A percentile compares a stretch with the other conserved stretches of the same genome.
phyloP scores from a whole-genome alignment of 2,797 vertebrate species.

The Aulostomus chinensis region DNA sequence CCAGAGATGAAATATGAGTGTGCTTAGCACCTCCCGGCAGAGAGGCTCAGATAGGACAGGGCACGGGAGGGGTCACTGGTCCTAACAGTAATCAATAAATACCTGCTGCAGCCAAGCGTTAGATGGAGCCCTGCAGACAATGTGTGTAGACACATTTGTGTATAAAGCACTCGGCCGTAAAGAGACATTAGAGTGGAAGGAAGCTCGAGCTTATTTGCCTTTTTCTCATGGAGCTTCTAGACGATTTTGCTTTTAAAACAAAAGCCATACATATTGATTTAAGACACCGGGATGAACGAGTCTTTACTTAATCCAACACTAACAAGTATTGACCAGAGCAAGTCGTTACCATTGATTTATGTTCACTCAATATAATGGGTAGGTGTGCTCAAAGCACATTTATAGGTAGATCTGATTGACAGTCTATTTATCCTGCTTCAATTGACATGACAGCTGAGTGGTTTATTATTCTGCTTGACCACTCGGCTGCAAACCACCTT shows the following conservation, averaged over 20 bases:
- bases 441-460: conserved; percentile 70
- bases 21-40: conserved; percentile 49
- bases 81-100: conserved; percentile 86
- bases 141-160: conserved; percentile 57
- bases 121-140: conserved; percentile 48
- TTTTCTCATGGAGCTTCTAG: conserved; percentile 48
- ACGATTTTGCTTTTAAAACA: conserved; percentile 61
- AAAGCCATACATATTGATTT: conserved; percentile 66
- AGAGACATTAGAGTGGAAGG: conserved; percentile 48
- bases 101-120: conserved; percentile 79
- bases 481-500: conserved; percentile 53
- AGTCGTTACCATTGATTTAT: conserved; percentile 72
- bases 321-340: conserved; percentile 67
- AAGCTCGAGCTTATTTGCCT: conserved; percentile 30
- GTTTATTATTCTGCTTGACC: conserved; percentile 71
- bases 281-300: conserved; percentile 52
- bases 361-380: conserved; percentile 74
- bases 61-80: conserved; percentile 79
- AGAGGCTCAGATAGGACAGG: conserved; percentile 73
- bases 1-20: conserved; percentile 85
- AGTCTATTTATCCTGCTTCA: conserved; percentile 71
- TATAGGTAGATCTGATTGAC: conserved; percentile 69
- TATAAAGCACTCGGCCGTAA: conserved; percentile 51
- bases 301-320: conserved; percentile 72
- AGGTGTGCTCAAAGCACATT: conserved; percentile 69